Conservation (phyloP, 2,888 invertebrate genomes). For the Drosophila parthenogenetica region DNA sequence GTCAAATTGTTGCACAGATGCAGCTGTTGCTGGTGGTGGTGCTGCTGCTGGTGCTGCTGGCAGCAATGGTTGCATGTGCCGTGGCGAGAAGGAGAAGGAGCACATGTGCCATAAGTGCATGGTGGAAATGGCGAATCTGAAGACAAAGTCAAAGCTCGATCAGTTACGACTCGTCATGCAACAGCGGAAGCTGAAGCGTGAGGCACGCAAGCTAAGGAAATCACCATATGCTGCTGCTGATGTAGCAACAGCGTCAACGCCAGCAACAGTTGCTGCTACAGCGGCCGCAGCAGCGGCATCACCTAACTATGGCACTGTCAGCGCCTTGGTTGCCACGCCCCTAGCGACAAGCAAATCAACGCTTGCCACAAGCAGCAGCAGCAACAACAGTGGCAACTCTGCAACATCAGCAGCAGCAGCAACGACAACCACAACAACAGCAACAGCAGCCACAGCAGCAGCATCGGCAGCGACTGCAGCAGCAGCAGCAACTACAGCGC, state of each 20-base stretch:
- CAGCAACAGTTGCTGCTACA: constrained; percentile 5
- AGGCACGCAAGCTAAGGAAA: constrained; percentile 90
- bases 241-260: constrained; percentile 30
- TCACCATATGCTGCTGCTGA: constrained; percentile 87
- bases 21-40: constrained; percentile 29
- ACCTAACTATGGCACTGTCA: constrained; percentile 53
- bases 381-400: constrained; percentile 20
- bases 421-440: constrained; percentile 37
- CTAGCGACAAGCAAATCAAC: constrained; percentile 29
- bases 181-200: constrained; percentile 93
- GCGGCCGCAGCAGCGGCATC: constrained; percentile 5
- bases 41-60: constrained; percentile 40
- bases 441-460: constrained; percentile 32
- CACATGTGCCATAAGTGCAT: constrained; percentile 85
- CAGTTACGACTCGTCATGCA: constrained; percentile 95
- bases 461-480: constrained; percentile 45
- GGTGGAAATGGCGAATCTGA: constrained; percentile 90
- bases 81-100: constrained; percentile 59
- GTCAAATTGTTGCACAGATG: constrained; percentile 34
- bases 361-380: constrained; percentile 1
- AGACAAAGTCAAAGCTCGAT: constrained; percentile 94
- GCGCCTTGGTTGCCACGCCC: constrained; percentile 54
- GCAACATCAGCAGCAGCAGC: constrained; percentile 32
- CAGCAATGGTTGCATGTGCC: constrained; percentile 70
- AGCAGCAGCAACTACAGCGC: constrained; percentile 34